Base-by-base conservation (phyloP, 2,797 vertebrate species). In the Myripristis jacobus region DNA sequence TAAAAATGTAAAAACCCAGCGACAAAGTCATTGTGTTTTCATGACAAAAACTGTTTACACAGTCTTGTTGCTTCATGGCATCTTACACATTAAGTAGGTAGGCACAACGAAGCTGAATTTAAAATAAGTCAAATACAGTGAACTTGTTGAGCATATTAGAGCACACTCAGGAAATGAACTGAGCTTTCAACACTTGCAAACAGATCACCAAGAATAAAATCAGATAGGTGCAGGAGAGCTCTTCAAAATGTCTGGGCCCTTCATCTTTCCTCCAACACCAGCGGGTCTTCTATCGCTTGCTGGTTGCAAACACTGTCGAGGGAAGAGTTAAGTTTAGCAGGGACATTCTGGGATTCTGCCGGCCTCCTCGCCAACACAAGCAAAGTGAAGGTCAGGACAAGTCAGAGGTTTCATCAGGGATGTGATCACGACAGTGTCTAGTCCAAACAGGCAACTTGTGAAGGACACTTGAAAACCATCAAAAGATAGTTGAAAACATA, bases 281-380 rank as follows among this genome's bases (percentile, higher is more conserved):
- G 6, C 0, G 0, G 24, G 11, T 4, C 58, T 47, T 36, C 65
- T 36, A 76, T 69, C 74, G 79, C 67, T 66, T 63, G 25, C 63
- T 73, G 31, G 84, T 21, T 43, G 87, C 81, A 73, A 92, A 91
- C 90, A 92, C 92, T 93, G 65, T 2, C 12, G 25, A 56, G 54
- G 18, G 22, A 29, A 52, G 1, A 10, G 27, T 1, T 18, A 38
- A 8, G 1, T 16, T n/a, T 27, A 27, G 53, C 6, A 0, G 12
- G 6, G 25, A 66, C 5, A 44, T 43, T 34, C 21, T 31, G 9
- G 29, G 55, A 2, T n/a, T 59, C 15, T 60, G 44, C 22, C 3
- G 9, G 11, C 31, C 27, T 41, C 44, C 25, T 48, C 50, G 31
- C 38, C 59, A 60, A 57, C 24, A 67, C 31, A 71, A 70, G 24